Base-by-base conservation (phyloP, 1,140 invertebrate genomes). In the Eriosoma lanigerum region DNA sequence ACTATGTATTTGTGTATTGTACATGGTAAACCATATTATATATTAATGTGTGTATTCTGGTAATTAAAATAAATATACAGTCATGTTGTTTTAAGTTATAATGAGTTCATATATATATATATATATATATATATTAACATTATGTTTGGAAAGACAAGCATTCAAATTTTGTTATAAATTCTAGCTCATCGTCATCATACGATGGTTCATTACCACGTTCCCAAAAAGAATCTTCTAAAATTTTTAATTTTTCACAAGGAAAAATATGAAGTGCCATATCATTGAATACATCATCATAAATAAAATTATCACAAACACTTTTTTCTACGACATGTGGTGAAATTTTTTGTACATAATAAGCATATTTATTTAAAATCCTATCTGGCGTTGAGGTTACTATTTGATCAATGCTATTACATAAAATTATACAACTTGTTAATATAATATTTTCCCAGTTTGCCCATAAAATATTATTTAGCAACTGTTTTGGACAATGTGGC, bases 381-480 rank as follows among this genome's bases (percentile, higher is more conserved):
- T 81, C 48, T 9, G 60, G 52, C n/a, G 73, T 81, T 54, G 75
- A 81, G 10, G 68, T 81, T 10, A 81, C 60, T 44, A 72, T 81
- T 46, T 46, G 58, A 32, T 75, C 73, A 38, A 81, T 81, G 19
- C 82, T 82, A 64, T 82, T 82, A 24, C 80, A 75, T 26, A 82
- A 44, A 32, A 82, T n/a, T 50, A 82, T 62, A 70, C 66, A 82
- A 58, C 46, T 81, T 3, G 24, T 52, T 17, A 82, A 38, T 50
- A 64, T 32, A 21, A 52, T n/a, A 17, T 52, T 70, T n/a, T 75
- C 24, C 82, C 82, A 82, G 60, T 82, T 82, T 17, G 46, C 52
- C 72, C 68, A 82, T 24, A 82, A 32, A 38, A 82, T 68, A 81
- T 82, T 82, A 75, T 82, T 82, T 29, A 82, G 29, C 50, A 82